A percentile compares a stretch with the other conserved stretches of the same genome.
phyloP scores from a whole-genome alignment of 2,888 invertebrate genomes.

The Chelonus formosanus region DNA sequence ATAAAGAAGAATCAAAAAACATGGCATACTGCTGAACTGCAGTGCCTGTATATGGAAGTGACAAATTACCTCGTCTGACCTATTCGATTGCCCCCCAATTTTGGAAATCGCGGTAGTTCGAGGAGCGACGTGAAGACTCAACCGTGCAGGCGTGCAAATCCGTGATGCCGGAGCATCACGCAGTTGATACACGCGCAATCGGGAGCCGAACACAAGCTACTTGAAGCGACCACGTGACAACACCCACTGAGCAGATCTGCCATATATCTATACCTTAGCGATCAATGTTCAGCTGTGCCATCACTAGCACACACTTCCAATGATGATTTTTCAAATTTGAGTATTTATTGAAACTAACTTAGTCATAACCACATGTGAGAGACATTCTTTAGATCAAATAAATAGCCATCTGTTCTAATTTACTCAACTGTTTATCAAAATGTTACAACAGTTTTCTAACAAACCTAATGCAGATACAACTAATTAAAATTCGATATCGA shows the following conservation, averaged over 20 bases:
- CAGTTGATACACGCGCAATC: conserved; percentile 64
- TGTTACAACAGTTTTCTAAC: no score
- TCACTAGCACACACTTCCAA: conserved; percentile 72
- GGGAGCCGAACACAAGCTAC: conserved; percentile 69
- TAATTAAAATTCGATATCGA: no score
- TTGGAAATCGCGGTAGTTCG: conserved; percentile 74
- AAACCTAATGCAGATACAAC: no score
- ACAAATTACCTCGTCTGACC: conserved; percentile 68
- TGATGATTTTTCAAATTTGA: no score
- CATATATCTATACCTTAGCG: conserved; percentile 66
- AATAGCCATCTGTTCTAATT: conserved; percentile 1
- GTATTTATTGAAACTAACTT: conserved; percentile 43
- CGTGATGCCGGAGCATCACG: conserved; percentile 47
- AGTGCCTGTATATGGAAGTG: conserved; percentile 71
- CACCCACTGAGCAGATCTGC: conserved; percentile 75
- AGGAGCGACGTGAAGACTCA: conserved; percentile 68
- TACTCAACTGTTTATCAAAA: not conserved
- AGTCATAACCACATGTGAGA: conserved; percentile 42
- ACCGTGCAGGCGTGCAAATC: conserved; percentile 67
- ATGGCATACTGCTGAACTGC: conserved; percentile 67
- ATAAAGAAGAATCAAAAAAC: conserved; percentile 61
- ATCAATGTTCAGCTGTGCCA: conserved; percentile 73
- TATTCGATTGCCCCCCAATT: conserved; percentile 71
- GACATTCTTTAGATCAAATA: not conserved
- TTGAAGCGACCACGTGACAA: conserved; percentile 72